Evolutionary conservation across 2,888 invertebrate species (phyloP).

Genomic region (Eristalinus sepulchralis): DNA sequence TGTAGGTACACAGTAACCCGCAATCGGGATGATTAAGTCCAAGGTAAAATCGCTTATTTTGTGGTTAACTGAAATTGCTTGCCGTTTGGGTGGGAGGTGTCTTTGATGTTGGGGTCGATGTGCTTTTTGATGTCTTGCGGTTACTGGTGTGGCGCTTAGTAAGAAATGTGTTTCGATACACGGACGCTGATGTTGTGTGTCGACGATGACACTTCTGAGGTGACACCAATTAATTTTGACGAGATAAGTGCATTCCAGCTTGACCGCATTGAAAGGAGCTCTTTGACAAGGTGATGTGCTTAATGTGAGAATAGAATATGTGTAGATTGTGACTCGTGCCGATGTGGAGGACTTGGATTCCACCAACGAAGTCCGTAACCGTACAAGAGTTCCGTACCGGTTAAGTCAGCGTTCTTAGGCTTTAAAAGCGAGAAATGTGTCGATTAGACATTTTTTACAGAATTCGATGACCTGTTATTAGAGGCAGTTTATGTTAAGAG

Average conservation of each 20-base stretch:
- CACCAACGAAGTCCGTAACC: too few relatives aligned
- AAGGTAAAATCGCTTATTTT: slow-evolving; percentile 60
- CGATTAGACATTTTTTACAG: too few relatives aligned
- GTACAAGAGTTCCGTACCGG: too few relatives aligned
- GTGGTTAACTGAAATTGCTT: slow-evolving; percentile 51
- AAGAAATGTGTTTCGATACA: neutral
- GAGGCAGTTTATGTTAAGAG: too few relatives aligned
- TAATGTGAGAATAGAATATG: neutral
- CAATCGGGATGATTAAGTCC: slow-evolving; percentile 55
- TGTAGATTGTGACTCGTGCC: neutral
- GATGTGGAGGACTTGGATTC: neutral
- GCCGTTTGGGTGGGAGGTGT: neutral
- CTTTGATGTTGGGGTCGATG: neutral
- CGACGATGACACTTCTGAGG: neutral
- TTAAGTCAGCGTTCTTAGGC: too few relatives aligned
- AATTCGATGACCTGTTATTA: too few relatives aligned
- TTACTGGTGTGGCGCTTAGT: too few relatives aligned
- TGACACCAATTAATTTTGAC: neutral
- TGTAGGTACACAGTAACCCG: slow-evolving; percentile 11
- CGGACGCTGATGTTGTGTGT: neutral
- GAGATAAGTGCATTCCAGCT: neutral
- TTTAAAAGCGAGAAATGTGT: too few relatives aligned
- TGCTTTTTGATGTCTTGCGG: neutral
- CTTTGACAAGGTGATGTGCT: neutral
- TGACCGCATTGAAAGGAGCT: neutral